Evolutionary conservation across 2,113 vertebrate species (phyloP), one percentile per base, ranked within the genome.

Genomic region (Pteruthius melanotis): DNA sequence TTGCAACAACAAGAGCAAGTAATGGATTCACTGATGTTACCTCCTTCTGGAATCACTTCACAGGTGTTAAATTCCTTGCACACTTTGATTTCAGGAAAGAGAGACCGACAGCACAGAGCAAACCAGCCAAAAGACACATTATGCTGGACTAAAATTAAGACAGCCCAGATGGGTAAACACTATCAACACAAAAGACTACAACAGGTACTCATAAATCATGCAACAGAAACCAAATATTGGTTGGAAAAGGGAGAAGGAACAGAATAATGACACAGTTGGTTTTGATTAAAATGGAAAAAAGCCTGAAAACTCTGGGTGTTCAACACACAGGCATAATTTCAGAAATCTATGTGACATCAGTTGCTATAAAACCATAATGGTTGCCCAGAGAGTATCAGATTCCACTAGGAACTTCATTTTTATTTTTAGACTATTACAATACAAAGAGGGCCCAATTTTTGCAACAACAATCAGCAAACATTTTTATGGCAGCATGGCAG

Each of bases 161-260:
- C 80, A 92, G 83, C 39, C 86, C 86, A 96, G 93, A 96, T 94
- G 89, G 71, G 72, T 87, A 94, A 93, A 96, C 93, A 95, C 28
- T 81, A 78, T 87, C 86, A 90, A 92, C 85, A 93, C 68, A 74
- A 90, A 97, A 92, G 91, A 89, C 65, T 87, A 81, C 77, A 95
- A 94, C 72, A 97, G 86, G 90, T 93, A 93, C 72, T 97, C 95
- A 97, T 94, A 96, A 96, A 96, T 96, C 94, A 94, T 83, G 59
- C 76, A 90, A 81, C 39, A 93, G 86, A 94, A 95, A 93, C 54
- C 17, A 83, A 83, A 61, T 80, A 95, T 72, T 74, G 33, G 61
- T 77, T 90, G 63, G 71, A 92, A 92, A 92, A 78, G 13, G 15
- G 47, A 90, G 47, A 81, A 16, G 11, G 64, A 90, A 90, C 30